Conservation (phyloP, 2,113 vertebrate species). For the Malurus melanocephalus region DNA sequence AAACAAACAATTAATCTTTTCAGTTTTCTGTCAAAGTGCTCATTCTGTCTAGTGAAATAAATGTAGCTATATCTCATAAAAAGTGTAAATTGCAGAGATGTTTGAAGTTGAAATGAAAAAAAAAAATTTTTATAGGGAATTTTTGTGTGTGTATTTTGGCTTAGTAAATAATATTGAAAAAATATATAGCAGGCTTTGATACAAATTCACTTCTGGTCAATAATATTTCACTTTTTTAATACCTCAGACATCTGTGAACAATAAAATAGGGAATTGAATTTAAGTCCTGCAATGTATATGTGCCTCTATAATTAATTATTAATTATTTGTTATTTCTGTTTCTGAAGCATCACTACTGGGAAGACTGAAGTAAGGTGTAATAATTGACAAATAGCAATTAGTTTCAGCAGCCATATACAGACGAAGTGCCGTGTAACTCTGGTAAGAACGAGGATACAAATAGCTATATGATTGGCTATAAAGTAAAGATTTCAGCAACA, state of each 20-base stretch:
- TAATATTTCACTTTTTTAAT: neutral
- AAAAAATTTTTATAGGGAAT: neutral
- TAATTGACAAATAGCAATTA: neutral
- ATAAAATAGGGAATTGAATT: neutral
- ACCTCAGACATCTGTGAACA: neutral
- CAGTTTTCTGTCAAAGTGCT: neutral
- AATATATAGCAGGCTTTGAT: neutral
- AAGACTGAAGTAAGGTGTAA: neutral
- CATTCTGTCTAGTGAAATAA: neutral
- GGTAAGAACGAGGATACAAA: neutral
- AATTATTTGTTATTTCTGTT: neutral
- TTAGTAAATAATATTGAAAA: neutral
- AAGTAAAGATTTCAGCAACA: neutral
- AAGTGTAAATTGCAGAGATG: neutral
- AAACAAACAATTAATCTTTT: neutral
- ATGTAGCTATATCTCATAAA: neutral
- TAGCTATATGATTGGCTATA: neutral
- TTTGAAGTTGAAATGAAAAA: neutral
- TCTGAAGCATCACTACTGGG: rapidly evolving
- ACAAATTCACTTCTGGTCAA: neutral
- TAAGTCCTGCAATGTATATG: neutral
- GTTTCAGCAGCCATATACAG: neutral
- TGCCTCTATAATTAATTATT: neutral
- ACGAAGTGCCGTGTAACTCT: neutral
- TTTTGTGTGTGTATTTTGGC: neutral